Base-by-base conservation (phyloP, 2,797 vertebrate genomes). In the Rhinogobio ventralis region DNA sequence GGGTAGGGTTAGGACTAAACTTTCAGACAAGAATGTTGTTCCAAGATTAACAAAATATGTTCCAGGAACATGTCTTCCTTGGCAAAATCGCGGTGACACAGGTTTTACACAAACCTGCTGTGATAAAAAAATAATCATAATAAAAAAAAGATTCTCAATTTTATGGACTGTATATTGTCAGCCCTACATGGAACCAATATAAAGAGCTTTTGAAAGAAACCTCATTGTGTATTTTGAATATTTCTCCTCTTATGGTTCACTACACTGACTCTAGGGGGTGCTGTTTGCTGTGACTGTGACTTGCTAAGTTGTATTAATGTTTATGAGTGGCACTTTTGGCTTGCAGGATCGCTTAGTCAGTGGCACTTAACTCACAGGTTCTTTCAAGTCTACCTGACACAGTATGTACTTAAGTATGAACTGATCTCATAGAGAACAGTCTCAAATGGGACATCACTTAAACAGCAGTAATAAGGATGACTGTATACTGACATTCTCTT, bases 331-430 rank as follows among this genome's bases (percentile, higher is more conserved):
- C 13, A n/a, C 67, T 82, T 71, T 67, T 46, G 53, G 66, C 39
- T 69, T 81, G 78, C 25, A 75, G 72, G 30, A 79, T 79, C 30
- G 55, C 80, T 85, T 84, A 74, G 55, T n/a, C 23, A n/a, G 73
- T 83, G 83, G 85, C 85, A 85, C 72, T 69, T 75, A 67, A 60
- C 46, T 36, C 25, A 17, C 25, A 64, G 25, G 60, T 30, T 30
- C 62, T 64, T 64, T 64, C 69, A 85, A 79, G 73, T 87, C 74
- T 76, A 46, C 28, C 82, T 85, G 75, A 83, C 33, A 88, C 28
- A 46, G 66, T 57, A 68, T 55, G 67, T 53, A 84, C 72, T 85
- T 45, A 68, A 42, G 49, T 4, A 75, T 67, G 33, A 83, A 75
- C 49, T 73, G 46, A 39, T n/a, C 69, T 71, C 30, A 71, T 9